Percentiles rank a stretch among this genome's conserved stretches.
These are phyloP conservation scores for Molorchus minor DNA, from an alignment of 2,888 invertebrate genomes.

Conservation along the genomic window DNA sequence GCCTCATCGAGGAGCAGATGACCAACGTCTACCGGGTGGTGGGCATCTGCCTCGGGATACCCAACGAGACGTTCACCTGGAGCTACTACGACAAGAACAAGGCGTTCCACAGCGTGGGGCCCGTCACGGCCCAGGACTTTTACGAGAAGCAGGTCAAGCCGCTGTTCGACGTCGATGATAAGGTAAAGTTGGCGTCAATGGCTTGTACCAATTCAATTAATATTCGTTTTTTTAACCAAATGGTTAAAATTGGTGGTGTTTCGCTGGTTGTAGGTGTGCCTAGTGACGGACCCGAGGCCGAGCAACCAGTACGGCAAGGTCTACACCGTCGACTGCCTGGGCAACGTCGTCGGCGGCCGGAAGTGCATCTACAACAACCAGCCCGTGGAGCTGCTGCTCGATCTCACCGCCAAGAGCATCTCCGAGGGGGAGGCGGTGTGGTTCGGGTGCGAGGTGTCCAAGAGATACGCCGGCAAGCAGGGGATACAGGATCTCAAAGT, in stretches of 20 bases:
- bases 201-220: no score
- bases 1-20: slow-evolving; percentile 75
- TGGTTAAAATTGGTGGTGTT: background rate
- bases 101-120: slow-evolving; percentile 76
- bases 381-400: slow-evolving; percentile 78
- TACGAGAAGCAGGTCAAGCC: slow-evolving; percentile 82
- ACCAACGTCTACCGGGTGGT: slow-evolving; percentile 80
- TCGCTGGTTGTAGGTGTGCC: slow-evolving; percentile 72
- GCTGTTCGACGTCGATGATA: slow-evolving; percentile 81
- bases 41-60: slow-evolving; percentile 85
- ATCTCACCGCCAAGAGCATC: slow-evolving; percentile 79
- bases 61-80: slow-evolving; percentile 81
- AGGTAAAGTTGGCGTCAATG: no score
- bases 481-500: slow-evolving; percentile 81
- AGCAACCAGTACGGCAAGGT: slow-evolving; percentile 80
- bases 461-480: slow-evolving; percentile 79
- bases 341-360: slow-evolving; percentile 86
- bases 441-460: slow-evolving; percentile 91
- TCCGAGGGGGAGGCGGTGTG: slow-evolving; percentile 86
- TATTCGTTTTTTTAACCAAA: no score
- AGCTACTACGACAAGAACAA: slow-evolving; percentile 88
- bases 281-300: slow-evolving; percentile 86
- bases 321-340: slow-evolving; percentile 87
- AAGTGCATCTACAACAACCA: slow-evolving; percentile 89
- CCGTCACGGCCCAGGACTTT: slow-evolving; percentile 81